Conservation (phyloP, 2,888 invertebrate genomes). For the Carpatolechia fugitivella region DNA sequence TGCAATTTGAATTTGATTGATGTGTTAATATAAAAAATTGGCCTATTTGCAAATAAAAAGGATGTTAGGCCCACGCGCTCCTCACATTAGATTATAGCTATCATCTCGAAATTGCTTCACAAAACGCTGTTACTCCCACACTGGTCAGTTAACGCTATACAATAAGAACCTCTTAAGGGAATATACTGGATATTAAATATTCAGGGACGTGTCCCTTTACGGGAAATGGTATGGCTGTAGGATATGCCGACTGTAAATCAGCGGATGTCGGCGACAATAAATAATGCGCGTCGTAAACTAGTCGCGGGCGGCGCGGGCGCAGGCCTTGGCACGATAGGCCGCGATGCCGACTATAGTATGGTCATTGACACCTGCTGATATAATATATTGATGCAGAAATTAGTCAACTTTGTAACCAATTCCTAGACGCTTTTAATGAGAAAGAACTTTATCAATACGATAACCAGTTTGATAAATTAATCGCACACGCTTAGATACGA, state of each 20-base stretch:
- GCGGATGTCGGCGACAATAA: conserved; percentile 73
- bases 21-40: not conserved
- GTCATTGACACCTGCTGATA: too few relatives aligned
- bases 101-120: not conserved
- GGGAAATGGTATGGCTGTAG: conserved; percentile 51
- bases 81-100: conserved; percentile 4
- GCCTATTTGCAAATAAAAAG: not conserved
- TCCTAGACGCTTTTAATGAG: not conserved
- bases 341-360: not conserved
- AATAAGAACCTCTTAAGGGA: conserved; percentile 5
- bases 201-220: conserved; percentile 44
- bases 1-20: not conserved
- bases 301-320: conserved; percentile 38
- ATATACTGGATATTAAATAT: conserved; percentile 40
- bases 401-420: not conserved
- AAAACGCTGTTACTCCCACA: conserved; percentile 1
- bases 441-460: not conserved
- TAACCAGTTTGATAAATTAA: too few relatives aligned
- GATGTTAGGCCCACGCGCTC: not conserved
- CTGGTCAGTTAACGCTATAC: not conserved
- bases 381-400: not conserved
- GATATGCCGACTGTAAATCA: conserved; percentile 56
- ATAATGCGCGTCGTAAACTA: conserved; percentile 43
- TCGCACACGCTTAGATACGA: too few relatives aligned
- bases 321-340: not conserved